phyloP scores from a whole-genome alignment of 2,113 vertebrate species.

The Eulemur macaco region DNA sequence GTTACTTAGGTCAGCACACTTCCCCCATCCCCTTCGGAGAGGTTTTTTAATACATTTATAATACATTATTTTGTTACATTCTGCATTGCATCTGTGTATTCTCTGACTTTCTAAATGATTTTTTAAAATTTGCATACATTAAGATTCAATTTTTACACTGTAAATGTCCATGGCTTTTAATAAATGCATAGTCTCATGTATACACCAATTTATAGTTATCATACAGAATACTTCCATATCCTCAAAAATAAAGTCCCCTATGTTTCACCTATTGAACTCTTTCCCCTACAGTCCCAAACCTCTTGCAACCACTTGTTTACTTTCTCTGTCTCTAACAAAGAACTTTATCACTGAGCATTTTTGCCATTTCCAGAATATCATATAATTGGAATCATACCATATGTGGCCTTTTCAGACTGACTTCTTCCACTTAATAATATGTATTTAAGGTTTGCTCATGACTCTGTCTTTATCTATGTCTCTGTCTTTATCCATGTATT shows the following conservation, averaged over 20 bases:
- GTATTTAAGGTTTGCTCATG: not conserved
- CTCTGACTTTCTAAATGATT: not conserved
- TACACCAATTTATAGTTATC: not conserved
- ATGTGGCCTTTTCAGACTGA: not conserved
- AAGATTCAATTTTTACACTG: not conserved
- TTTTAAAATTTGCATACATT: not conserved
- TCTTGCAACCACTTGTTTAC: not conserved
- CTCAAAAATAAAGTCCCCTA: not conserved
- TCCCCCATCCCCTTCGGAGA: not conserved
- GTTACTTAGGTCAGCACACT: not conserved
- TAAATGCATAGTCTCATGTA: not conserved
- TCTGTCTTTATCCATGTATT: not conserved
- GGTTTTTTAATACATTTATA: not conserved
- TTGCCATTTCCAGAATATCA: not conserved
- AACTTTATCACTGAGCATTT: not conserved
- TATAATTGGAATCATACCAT: not conserved
- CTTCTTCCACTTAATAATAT: not conserved
- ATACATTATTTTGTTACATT: not conserved
- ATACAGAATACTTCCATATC: not conserved
- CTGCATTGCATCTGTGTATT: not conserved
- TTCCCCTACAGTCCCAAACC: no score
- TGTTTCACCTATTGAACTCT: not conserved
- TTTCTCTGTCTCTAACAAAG: not conserved
- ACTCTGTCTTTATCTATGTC: not conserved
- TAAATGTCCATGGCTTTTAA: not conserved